Evolutionary conservation across 2,888 invertebrate genomes (phyloP).

Genomic region (Leucophenga maculata): DNA sequence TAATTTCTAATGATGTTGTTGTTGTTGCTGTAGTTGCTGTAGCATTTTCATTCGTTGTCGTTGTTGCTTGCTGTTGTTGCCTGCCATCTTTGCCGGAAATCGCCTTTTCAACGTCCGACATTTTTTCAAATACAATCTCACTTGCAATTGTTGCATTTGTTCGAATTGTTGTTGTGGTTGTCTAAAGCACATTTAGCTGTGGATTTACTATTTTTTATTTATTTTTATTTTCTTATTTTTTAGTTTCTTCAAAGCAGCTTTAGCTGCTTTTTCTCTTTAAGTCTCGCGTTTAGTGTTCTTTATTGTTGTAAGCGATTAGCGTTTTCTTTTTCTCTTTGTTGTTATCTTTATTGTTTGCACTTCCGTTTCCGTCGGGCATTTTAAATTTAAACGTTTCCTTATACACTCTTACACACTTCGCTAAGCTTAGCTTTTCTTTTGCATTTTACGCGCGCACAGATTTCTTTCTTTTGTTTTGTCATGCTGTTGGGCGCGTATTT

Average conservation of each 20-base stretch:
- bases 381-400: slow-evolving; percentile 18
- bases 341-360: slow-evolving; percentile 24
- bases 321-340: neutral
- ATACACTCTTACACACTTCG: neutral
- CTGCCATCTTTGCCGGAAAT: slow-evolving; percentile 63
- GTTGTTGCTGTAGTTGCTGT: slow-evolving; percentile 15
- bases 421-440: neutral
- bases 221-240: slow-evolving; percentile 5
- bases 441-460: slow-evolving; percentile 19
- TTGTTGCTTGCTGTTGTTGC: slow-evolving; percentile 37
- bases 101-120: slow-evolving; percentile 73
- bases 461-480: slow-evolving; percentile 34
- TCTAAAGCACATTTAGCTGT: slow-evolving; percentile 51
- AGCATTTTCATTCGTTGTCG: slow-evolving; percentile 35
- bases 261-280: slow-evolving; percentile 19
- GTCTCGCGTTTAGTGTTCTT: slow-evolving; percentile 18
- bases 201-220: slow-evolving; percentile 29
- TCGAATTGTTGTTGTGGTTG: slow-evolving; percentile 18
- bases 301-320: slow-evolving; percentile 3
- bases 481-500: slow-evolving; percentile 18
- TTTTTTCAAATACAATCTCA: slow-evolving; percentile 63
- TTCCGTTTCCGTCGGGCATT: slow-evolving; percentile 26
- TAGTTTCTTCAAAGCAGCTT: slow-evolving; percentile 21
- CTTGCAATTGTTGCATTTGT: slow-evolving; percentile 48
- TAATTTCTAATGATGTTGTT: slow-evolving; percentile 28